Base-by-base conservation (phyloP, 2,888 invertebrate species). In the Gastracanthus pulcherrimus region DNA sequence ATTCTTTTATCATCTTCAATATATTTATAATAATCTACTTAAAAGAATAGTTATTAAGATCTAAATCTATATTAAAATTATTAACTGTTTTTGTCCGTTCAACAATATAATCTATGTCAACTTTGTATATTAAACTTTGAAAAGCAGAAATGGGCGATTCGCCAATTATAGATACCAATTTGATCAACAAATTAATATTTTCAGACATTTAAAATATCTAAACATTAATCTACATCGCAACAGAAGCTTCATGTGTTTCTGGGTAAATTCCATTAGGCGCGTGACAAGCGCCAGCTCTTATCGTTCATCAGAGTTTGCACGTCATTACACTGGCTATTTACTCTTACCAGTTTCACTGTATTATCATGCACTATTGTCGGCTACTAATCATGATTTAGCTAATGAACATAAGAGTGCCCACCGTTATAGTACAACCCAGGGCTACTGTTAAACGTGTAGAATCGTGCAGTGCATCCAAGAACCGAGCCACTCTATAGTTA, bases 311-410 rank as follows among this genome's bases (percentile, higher is more conserved):
- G 75, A 60, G 51, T 71, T 76, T 70, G 64, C 55, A 64, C 70
- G 76, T 70, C 75, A 38, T 76, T 70, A 75, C 51, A 11, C n/a
- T 29, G 48, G 34, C 75, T 60, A 38, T 70, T 75, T 58, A 60
- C 75, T 55, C 80, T 69, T 29, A 23, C 36, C 48, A 60, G 19
- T 60, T 45, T 26, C 58, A n/a, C 55, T 80, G 55, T 64, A 78
- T 78, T 71, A 79, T 67, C 66, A 23, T 58, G 23, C 36, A 36
- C 58, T 72, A 72, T 74, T 48, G 62, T 60, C 60, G 38, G 36
- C 41, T 19, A 64, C 69, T 70, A 80, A 75, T 80, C 75, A 55
- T 31, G 69, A 75, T 75, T 70, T 55, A 41, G 60, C 75, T 70
- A 75, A 70, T 34, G 69, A 70, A 75, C 67, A 29, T 48, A 45